Evolutionary conservation across 2,888 invertebrate genomes (phyloP), one percentile per base, ranked within the genome.

Genomic region (Lottia scabra): DNA sequence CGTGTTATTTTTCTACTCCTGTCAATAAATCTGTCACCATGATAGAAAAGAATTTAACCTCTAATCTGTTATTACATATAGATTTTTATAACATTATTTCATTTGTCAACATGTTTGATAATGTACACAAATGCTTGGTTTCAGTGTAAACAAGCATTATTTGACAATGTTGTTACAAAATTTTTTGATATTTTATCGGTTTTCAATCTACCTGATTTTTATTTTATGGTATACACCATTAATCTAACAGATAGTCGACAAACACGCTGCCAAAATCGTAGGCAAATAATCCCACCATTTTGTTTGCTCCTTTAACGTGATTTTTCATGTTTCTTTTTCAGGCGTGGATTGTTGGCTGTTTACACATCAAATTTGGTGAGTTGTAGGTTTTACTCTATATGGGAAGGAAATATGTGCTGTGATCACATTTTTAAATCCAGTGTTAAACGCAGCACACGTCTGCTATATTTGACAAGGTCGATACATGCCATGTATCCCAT

Each of bases 341-440:
- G 96, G 79, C 91, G 95, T 72, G 92, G 93, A 5, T 89, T 95
- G 44, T 90, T 96, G 23, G 93, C 94, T 78, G 91, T 96, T 23
- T 96, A 96, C 88, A 94, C 95, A 27, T 93, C 94, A 63, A 96
- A 96, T 91, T 93, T 95, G 87, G 93, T 93, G 89, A 90, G 92
- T 88, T 56, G 56, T 56, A 56, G 56, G 23, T 56, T 56, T n/a
- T 23, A 48, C 30, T 19, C 23, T 26, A 26, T 26, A 16, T 48
- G n/a, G 67, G 48, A 46, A 67, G 67, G 67, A 48, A 38, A 68
- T 48, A 19, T 48, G 68, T 19, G 30, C n/a, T 16, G 38, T 43
- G 23, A 10, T 44, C 63, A 27, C 68, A 63, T 63, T 69, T 69
- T 69, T 27, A 30, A 63, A 27, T 63, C 63, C 43, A 26, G 63